Percentiles rank a stretch among this genome's conserved stretches.
phyloP scores from a whole-genome alignment of 2,888 invertebrate species.

The Calameuta pallipes region DNA sequence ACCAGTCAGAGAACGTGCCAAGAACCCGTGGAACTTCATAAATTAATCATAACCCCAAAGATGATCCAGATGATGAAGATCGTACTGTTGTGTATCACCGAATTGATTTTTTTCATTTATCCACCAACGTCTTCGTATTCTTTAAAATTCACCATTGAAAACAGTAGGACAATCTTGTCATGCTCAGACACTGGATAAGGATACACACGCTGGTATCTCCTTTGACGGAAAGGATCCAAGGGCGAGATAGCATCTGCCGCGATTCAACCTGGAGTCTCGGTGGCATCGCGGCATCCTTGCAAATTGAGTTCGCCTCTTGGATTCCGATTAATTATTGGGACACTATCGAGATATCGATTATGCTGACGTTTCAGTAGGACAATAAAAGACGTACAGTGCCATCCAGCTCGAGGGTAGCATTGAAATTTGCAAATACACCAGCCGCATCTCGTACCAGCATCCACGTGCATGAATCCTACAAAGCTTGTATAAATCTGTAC shows the following conservation, averaged over 20 bases:
- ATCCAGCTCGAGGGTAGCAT: background rate
- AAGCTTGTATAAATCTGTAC: background rate
- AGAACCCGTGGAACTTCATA: background rate
- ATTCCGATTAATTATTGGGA: conserved; percentile 22
- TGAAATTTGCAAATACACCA: background rate
- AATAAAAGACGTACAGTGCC: background rate
- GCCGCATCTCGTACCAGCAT: no score
- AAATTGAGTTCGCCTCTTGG: conserved; percentile 18
- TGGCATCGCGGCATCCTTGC: conserved; percentile 12
- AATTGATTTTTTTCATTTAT: no score
- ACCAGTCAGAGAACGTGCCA: background rate
- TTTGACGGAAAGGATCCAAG: background rate
- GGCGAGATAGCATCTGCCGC: background rate
- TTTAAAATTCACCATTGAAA: background rate
- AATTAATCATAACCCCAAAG: background rate
- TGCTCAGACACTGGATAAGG: background rate
- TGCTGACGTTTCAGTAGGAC: background rate
- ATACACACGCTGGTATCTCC: background rate
- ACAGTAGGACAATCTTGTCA: background rate
- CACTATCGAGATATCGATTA: conserved; percentile 10
- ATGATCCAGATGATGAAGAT: background rate
- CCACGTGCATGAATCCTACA: background rate
- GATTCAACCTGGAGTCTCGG: background rate
- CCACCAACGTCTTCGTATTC: background rate
- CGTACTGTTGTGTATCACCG: no score